Conservation (phyloP, 2,113 vertebrate genomes). For the Accipiter virgatus region DNA sequence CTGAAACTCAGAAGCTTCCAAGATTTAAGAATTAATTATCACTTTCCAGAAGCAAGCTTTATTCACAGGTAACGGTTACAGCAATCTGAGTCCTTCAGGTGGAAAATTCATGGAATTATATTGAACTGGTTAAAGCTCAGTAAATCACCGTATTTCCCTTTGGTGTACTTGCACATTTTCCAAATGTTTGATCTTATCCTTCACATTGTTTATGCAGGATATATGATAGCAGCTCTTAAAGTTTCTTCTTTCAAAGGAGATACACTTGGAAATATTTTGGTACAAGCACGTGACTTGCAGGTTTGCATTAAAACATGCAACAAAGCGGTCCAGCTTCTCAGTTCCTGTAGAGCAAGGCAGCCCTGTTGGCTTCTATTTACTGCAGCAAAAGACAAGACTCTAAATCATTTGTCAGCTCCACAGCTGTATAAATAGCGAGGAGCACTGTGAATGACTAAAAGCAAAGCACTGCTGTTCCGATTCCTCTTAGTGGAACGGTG, state of each 20-base stretch:
- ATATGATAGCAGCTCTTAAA: neutral
- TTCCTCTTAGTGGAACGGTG: neutral
- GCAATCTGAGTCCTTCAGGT: slow-evolving; percentile 58
- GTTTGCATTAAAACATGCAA: neutral
- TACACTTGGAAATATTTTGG: neutral
- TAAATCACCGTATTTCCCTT: slow-evolving; percentile 51
- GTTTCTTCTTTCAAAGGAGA: neutral
- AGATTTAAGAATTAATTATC: slow-evolving; percentile 81
- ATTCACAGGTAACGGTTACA: slow-evolving; percentile 68
- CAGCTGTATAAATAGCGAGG: neutral
- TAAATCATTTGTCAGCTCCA: neutral
- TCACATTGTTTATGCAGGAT: neutral
- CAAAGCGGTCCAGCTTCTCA: neutral
- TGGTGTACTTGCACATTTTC: slow-evolving; percentile 1
- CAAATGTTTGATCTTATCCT: slow-evolving; percentile 48
- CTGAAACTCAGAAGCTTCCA: slow-evolving; percentile 65
- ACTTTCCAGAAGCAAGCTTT: slow-evolving; percentile 69
- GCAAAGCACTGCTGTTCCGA: neutral
- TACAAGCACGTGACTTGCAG: neutral
- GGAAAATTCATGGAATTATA: slow-evolving; percentile 69
- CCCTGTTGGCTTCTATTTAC: neutral
- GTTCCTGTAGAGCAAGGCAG: neutral
- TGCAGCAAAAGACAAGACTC: neutral
- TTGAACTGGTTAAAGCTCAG: slow-evolving; percentile 58
- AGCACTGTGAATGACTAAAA: neutral